phyloP scores from a whole-genome alignment of 2,888 invertebrate species.

The Cyrtodaria siliqua region DNA sequence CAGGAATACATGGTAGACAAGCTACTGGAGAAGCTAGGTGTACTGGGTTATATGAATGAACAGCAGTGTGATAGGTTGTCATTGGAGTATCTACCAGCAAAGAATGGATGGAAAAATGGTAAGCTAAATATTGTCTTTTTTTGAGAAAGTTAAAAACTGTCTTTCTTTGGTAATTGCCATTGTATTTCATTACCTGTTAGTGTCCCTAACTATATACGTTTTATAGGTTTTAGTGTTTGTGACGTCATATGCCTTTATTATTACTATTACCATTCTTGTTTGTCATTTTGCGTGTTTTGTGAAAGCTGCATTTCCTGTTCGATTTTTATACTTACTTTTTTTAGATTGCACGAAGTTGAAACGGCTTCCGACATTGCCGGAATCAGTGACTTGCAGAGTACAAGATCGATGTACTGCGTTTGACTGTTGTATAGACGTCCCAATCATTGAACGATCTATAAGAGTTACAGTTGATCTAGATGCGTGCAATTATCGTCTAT shows the following conservation, averaged over 20 bases:
- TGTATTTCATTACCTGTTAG: no score
- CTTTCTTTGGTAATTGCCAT: no score
- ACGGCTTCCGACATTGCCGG: constrained; percentile 29
- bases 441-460: constrained; percentile 41
- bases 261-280: no score
- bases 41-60: constrained; percentile 36
- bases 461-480: constrained; percentile 49
- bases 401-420: constrained; percentile 46
- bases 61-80: constrained; percentile 20
- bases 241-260: no score
- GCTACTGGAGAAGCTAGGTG: constrained; percentile 46
- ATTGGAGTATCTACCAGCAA: constrained; percentile 1
- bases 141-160: no score
- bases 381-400: constrained; percentile 47
- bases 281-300: no score
- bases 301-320: no score
- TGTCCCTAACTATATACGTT: no score
- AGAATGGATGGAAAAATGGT: constrained; percentile 38
- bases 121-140: no score
- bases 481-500: constrained; percentile 48
- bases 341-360: background rate
- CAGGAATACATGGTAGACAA: constrained; percentile 28
- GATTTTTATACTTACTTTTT: no score
- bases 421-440: constrained; percentile 59
- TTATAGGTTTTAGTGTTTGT: no score